Evolutionary conservation across 2,888 invertebrate species (phyloP), one percentile per base, ranked within the genome.

Genomic region (Leptothorax acervorum): DNA sequence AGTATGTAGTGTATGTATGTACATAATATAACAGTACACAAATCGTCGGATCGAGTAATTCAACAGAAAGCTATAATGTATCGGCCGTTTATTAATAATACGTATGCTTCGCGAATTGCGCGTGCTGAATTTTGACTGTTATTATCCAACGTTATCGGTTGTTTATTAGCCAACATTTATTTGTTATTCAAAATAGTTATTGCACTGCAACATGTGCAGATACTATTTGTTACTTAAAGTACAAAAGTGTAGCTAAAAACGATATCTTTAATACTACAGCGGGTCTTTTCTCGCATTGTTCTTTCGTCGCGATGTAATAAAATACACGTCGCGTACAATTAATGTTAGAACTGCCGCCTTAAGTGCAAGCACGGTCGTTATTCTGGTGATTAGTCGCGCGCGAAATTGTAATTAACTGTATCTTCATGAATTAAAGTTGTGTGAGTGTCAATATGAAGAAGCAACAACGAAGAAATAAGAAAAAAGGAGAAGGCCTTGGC

Each of bases 351-450:
- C 9, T 66, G 8, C 15, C 11, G 48, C 18, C 12, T 42, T 51
- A 48, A 68, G 48, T 68, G 18, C 31, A 0, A 0, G 48, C 18
- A 48, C 18, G 5, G 48, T 68, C 66, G 31, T 68, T 68, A 48
- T 28, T 68, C 3, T 8, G 31, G 28, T 51, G 66, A 68, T 68
- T 68, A 68, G 66, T 68, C 53, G 66, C 31, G 18, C 48, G 66
- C 9, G 48, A 31, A 31, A 68, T 31, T 31, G 66, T 48, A 68
- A 68, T 68, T 68, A 68, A 68, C 31, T 31, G 66, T 51, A 18
- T 48, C 28, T 31, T 18, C 8, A 48, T 48, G 66, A 48, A 48
- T 68, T 51, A 48, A 68, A 48, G 66, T 68, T 48, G 66, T 66
- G 45, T 28, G 66, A 31, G 48, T 31, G 48, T 8, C 31, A 9